Evolutionary conservation across 2,113 vertebrate species (phyloP).

Genomic region (Lanius ludovicianus): DNA sequence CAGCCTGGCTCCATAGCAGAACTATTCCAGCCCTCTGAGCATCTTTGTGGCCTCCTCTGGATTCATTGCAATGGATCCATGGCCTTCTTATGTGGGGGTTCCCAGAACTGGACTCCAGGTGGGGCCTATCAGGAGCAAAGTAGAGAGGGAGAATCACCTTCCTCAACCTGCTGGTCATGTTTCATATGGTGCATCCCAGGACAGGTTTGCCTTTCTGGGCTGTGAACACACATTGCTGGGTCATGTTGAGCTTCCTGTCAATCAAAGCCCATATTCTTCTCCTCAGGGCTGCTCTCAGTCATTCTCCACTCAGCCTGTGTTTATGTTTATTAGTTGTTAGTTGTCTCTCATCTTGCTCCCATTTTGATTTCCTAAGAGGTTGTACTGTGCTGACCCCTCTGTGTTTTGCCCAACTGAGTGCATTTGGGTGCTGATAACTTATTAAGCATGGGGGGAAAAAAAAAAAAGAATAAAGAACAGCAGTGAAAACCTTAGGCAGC

Average conservation of each 20-base stretch:
- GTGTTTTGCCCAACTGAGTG: neutral
- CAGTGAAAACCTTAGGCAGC: neutral
- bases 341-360: neutral
- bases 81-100: neutral
- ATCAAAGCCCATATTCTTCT: neutral
- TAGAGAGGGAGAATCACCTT: neutral
- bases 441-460: neutral
- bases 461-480: neutral
- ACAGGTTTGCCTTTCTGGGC: neutral
- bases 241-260: neutral
- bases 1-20: neutral
- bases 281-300: neutral
- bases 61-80: fast-evolving
- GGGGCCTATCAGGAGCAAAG: neutral
- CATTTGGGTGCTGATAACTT: neutral
- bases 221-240: neutral
- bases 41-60: neutral
- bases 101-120: neutral
- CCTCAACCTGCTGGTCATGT: fast-evolving
- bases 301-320: neutral
- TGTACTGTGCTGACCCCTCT: neutral
- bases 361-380: neutral
- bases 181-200: neutral
- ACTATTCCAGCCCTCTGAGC: neutral
- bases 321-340: neutral